Conservation (phyloP, 2,113 vertebrate species). For the Bubo scandiacus region DNA sequence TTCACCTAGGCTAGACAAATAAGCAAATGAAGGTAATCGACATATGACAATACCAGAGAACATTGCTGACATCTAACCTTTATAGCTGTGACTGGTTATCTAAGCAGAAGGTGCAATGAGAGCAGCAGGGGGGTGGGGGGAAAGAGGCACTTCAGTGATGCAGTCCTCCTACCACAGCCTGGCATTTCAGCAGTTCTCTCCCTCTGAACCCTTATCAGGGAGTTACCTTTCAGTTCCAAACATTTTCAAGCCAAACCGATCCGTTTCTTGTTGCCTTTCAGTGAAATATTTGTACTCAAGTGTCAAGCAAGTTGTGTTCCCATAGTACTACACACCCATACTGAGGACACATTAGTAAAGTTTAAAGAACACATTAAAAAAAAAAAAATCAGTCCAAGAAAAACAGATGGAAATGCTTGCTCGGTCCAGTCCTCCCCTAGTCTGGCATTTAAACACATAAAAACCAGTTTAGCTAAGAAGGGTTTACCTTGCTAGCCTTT, state of each 20-base stretch:
- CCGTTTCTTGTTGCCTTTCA: neutral
- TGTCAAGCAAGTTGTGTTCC: neutral
- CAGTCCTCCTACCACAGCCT: neutral
- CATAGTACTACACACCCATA: neutral
- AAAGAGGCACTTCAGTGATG: neutral
- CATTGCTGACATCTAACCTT: neutral
- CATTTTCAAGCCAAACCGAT: neutral
- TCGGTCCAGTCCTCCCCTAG: neutral
- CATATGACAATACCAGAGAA: neutral
- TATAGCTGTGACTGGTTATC: accelerated
- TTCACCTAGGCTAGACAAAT: neutral
- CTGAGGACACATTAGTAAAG: neutral
- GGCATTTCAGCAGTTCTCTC: neutral
- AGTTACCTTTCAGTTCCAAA: neutral
- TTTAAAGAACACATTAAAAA: neutral
- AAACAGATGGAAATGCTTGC: neutral
- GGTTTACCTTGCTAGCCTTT: constrained; percentile 20
- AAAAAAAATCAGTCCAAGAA: neutral
- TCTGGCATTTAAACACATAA: neutral
- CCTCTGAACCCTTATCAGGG: neutral
- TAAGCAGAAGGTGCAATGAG: neutral
- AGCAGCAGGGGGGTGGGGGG: accelerated
- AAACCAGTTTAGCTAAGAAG: neutral
- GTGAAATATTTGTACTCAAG: neutral
- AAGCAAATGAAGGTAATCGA: neutral